These are phyloP conservation scores for Heliothis peltigera DNA, from an alignment of 2,888 invertebrate genomes.

Conservation along the genomic window DNA sequence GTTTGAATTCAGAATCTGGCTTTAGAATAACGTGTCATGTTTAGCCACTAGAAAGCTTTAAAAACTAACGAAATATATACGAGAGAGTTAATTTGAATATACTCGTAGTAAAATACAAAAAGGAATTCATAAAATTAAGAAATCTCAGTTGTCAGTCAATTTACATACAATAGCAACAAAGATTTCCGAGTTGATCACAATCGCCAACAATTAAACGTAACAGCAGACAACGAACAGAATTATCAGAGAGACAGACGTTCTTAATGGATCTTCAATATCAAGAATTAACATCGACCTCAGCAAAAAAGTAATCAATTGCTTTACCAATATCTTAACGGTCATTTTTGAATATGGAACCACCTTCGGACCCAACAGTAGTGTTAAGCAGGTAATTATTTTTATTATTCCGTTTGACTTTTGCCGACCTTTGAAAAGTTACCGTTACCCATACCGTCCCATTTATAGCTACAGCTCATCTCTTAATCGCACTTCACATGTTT, in stretches of 20 bases:
- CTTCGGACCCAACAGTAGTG: slow-evolving; percentile 29
- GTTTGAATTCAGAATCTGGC: too few relatives aligned
- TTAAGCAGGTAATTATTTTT: slow-evolving; percentile 59
- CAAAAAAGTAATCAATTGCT: slow-evolving; percentile 54
- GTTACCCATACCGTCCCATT: slow-evolving; percentile 52
- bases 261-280: slow-evolving; percentile 47
- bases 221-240: slow-evolving; percentile 36
- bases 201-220: slow-evolving; percentile 48
- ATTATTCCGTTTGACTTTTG: slow-evolving; percentile 48
- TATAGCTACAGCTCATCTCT: slow-evolving; percentile 34
- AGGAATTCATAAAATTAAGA: slow-evolving; percentile 16
- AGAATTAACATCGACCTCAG: slow-evolving; percentile 40
- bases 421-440: slow-evolving; percentile 54
- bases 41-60: background rate
- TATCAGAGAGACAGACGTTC: slow-evolving; percentile 34
- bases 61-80: background rate
- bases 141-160: slow-evolving; percentile 28
- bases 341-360: slow-evolving; percentile 33
- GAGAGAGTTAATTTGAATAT: background rate
- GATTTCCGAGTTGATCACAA: slow-evolving; percentile 36
- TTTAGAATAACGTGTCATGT: background rate
- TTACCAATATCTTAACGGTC: slow-evolving; percentile 56
- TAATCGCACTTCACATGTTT: slow-evolving; percentile 37
- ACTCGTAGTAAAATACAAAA: slow-evolving; percentile 11
- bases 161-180: slow-evolving; percentile 43